Evolutionary conservation across 2,888 invertebrate species (phyloP), one percentile per base, ranked within the genome.

Genomic region (Mythimna ferrago): DNA sequence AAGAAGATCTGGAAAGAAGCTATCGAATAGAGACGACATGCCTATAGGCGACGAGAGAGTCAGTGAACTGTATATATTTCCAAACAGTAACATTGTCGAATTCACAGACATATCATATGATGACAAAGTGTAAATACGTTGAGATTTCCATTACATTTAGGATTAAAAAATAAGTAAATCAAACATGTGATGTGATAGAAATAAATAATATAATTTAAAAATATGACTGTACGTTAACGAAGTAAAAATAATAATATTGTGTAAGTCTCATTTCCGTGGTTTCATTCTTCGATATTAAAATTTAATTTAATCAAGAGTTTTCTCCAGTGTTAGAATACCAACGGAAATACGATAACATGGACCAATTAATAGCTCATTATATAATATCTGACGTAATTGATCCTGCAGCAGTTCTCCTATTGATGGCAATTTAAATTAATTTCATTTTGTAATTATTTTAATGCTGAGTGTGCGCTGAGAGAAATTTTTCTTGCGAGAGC

Each of bases 51-150:
- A 96, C 66, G 96, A 95, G 78, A 90, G 94, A 86, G 93, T 96
- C 66, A 93, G 94, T 76, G 96, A 96, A 79, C 81, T 96, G 73
- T 96, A 96, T 72, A 95, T 96, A 80, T 96, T 96, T 82, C 96
- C 96, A 53, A 95, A 95, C 76, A 95, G 96, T 83, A 93, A 93
- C 77, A 93, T 95, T 60, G 95, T 96, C 54, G 96, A 96, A 85
- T 96, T 96, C 77, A 95, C 94, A 81, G 95, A 96, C 89, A 90
- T 94, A 86, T 87, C 93, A 67, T 93, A 93, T 82, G 95, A 96
- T 83, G 94, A 96, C 85, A 95, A 94, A 91, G 94, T 96, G 87
- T 96, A 92, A 92, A 92, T 89, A 87, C 54, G 73, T 77, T 81
- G 53, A 73, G 70, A 74, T 81, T 78, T 80, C 71, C 76, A 82